Evolutionary conservation across 1,140 invertebrate genomes (phyloP).

Genomic region (Camponotus vicinus): DNA sequence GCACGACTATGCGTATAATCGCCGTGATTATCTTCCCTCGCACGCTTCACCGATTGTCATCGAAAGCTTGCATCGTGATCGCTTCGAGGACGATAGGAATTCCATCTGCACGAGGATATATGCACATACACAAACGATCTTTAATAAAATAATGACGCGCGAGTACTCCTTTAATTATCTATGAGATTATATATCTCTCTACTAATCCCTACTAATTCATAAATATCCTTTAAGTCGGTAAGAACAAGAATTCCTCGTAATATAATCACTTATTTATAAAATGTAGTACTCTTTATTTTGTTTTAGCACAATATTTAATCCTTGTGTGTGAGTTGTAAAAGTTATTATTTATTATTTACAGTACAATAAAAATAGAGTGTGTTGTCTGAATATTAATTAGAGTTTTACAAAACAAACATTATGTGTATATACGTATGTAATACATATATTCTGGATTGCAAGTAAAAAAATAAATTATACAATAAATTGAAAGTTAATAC

Average conservation of each 20-base stretch:
- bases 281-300: background rate
- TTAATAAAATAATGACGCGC: slow-evolving; percentile 56
- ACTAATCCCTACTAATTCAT: slow-evolving; percentile 11
- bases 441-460: no score
- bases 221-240: background rate
- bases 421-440: no score
- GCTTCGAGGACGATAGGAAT: slow-evolving; percentile 65
- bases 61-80: slow-evolving; percentile 39
- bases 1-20: slow-evolving; percentile 66
- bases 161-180: slow-evolving; percentile 30
- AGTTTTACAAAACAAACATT: no score
- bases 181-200: slow-evolving; percentile 4
- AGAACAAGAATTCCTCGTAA: slow-evolving; percentile 30
- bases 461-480: no score
- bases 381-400: background rate
- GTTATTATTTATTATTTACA: slow-evolving; percentile 6
- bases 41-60: slow-evolving; percentile 70
- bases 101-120: slow-evolving; percentile 36
- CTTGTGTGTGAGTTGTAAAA: background rate
- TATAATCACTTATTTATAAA: background rate
- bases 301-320: background rate
- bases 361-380: background rate
- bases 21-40: slow-evolving; percentile 70
- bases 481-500: no score
- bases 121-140: background rate